These are phyloP conservation scores for Distichodus sexfasciatus DNA, from an alignment of 2,797 vertebrate species.

Conservation along the genomic window DNA sequence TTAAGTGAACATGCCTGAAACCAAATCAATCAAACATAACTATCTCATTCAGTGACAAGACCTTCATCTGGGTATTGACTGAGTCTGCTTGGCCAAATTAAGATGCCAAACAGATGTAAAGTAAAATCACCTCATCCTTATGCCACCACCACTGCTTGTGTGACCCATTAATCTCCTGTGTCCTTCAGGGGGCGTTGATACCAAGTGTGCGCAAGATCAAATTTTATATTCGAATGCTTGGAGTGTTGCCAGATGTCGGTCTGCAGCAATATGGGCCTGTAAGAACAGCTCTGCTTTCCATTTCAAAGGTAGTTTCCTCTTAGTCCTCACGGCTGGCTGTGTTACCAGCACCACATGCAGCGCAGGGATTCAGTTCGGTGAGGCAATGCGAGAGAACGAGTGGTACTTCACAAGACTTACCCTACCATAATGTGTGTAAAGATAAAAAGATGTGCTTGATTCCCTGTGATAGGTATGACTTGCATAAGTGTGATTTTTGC, in stretches of 20 bases:
- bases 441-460: neutral
- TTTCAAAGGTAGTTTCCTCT: neutral
- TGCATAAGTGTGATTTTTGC: neutral
- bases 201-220: neutral
- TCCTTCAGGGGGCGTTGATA: neutral
- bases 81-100: neutral
- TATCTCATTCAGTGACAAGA: neutral
- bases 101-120: neutral
- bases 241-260: conserved; percentile 1
- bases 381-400: neutral
- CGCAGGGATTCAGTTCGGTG: neutral
- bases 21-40: neutral
- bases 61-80: neutral
- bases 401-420: neutral
- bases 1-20: neutral
- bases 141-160: neutral
- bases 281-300: neutral
- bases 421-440: neutral
- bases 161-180: conserved; percentile 2
- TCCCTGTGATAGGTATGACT: neutral
- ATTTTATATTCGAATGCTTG: conserved; percentile 12
- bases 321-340: neutral
- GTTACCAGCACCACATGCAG: too few species aligned
- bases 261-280: conserved; percentile 7
- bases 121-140: conserved; percentile 2